These are phyloP conservation scores for Anadara kagoshimensis DNA, from an alignment of 1,140 invertebrate species.

Conservation along the genomic window DNA sequence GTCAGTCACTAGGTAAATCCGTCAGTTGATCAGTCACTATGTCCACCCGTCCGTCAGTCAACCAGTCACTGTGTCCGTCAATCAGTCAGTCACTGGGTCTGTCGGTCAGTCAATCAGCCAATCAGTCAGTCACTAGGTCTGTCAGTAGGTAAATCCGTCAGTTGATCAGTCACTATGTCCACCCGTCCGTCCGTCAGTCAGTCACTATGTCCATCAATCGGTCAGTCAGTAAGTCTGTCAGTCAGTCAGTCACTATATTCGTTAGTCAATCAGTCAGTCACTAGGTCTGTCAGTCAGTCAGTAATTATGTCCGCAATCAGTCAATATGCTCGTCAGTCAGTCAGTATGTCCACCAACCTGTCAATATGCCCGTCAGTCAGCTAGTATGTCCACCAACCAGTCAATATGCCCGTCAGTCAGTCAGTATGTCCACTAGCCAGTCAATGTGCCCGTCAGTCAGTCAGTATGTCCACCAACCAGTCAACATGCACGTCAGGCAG, in stretches of 20 bases:
- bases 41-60: too few relatives aligned
- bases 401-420: neutral
- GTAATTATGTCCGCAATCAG: too few relatives aligned
- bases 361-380: neutral
- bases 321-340: neutral
- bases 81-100: too few relatives aligned
- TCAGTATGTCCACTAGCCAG: neutral
- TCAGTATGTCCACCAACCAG: neutral
- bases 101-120: too few relatives aligned
- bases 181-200: neutral
- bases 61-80: too few relatives aligned
- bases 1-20: too few relatives aligned
- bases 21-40: too few relatives aligned
- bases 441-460: neutral
- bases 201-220: neutral
- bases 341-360: neutral
- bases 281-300: neutral
- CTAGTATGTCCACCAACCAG: neutral
- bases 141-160: neutral
- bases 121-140: neutral
- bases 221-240: neutral
- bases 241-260: neutral
- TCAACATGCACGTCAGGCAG: neutral
- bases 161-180: neutral
- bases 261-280: neutral